Percentiles rank a stretch among this genome's conserved stretches.
Conservation (phyloP, 2,888 invertebrate species). For the Agrochola litura region DNA sequence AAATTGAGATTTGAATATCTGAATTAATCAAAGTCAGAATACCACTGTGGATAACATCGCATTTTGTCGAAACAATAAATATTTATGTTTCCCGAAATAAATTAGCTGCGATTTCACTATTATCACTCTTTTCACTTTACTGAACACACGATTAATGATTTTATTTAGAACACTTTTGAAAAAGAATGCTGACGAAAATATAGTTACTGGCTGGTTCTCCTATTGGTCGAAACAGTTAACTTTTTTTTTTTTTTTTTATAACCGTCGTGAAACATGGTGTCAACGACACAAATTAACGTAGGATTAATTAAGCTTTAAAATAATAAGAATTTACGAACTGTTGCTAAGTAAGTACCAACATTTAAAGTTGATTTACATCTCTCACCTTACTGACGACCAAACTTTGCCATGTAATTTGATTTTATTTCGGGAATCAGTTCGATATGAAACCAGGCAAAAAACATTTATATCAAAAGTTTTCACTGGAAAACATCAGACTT, state of each 20-base stretch:
- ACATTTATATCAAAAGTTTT: conserved; percentile 5
- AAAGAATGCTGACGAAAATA: conserved; percentile 47
- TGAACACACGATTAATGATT: conserved; percentile 77
- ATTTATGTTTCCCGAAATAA: conserved; percentile 71
- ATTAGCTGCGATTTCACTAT: conserved; percentile 80
- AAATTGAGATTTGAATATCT: conserved; percentile 78
- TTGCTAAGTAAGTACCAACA: background rate
- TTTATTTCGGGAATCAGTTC: conserved; percentile 5
- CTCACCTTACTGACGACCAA: conserved; percentile 1
- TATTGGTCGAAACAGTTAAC: conserved; percentile 61
- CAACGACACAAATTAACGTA: conserved; percentile 60
- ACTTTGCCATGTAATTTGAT: conserved; percentile 5
- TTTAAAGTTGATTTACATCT: conserved; percentile 24
- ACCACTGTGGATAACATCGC: conserved; percentile 75
- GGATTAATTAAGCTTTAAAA: conserved; percentile 63
- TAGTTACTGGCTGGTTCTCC: conserved; percentile 36
- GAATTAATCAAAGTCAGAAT: conserved; percentile 81
- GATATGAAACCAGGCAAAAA: conserved; percentile 1
- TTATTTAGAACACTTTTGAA: conserved; percentile 53
- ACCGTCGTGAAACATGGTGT: conserved; percentile 55
- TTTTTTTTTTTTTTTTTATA: too few relatives aligned
- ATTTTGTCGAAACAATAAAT: conserved; percentile 78
- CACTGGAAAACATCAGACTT: background rate
- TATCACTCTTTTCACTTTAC: conserved; percentile 71
- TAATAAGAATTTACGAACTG: conserved; percentile 35